Conservation (phyloP, 1,140 invertebrate species). For the Dreissena rostriformis region DNA sequence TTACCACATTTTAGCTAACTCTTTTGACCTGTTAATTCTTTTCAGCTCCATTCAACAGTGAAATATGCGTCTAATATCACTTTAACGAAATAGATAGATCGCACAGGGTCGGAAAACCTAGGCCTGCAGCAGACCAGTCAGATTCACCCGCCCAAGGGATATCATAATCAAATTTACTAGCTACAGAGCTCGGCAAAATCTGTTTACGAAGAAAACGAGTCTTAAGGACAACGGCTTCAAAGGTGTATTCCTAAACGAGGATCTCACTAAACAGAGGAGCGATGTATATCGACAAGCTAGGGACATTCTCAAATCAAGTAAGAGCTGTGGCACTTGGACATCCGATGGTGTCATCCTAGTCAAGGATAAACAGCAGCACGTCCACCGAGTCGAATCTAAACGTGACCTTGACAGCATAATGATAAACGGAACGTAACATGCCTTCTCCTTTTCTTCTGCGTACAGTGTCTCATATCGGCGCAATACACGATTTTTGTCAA, state of each 20-base stretch:
- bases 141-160: neutral
- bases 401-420: neutral
- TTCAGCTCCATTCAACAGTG: neutral
- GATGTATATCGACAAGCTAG: neutral
- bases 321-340: conserved; percentile 7
- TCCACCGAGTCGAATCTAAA: conserved; percentile 3
- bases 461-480: no score
- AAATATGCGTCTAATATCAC: neutral
- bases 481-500: no score
- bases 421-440: no score
- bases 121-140: neutral
- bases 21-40: no score
- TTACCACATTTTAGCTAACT: no score
- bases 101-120: neutral
- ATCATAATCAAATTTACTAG: conserved; percentile 12
- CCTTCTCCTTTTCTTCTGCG: no score
- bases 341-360: conserved; percentile 20
- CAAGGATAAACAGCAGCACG: conserved; percentile 13
- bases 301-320: neutral
- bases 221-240: conserved; percentile 9
- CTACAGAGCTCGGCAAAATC: neutral
- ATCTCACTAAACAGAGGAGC: conserved; percentile 19
- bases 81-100: neutral
- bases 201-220: neutral
- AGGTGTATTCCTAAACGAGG: conserved; percentile 29